phyloP scores from a whole-genome alignment of 2,888 invertebrate species.

The Clistopyga incitator region DNA sequence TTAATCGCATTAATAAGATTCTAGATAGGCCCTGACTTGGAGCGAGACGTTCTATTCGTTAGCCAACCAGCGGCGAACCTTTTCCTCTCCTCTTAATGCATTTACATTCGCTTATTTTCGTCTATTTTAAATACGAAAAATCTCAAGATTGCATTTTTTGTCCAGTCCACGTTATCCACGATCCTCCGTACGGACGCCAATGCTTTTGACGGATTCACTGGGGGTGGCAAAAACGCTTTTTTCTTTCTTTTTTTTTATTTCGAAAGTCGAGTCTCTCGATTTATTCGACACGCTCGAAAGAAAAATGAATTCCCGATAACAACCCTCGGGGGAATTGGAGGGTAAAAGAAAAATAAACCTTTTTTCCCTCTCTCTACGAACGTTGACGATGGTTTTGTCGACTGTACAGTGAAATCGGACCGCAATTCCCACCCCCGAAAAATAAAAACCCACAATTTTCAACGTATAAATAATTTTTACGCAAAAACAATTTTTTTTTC shows the following conservation, averaged over 20 bases:
- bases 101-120: background rate
- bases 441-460: too few species aligned
- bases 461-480: background rate
- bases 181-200: background rate
- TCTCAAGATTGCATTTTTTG: constrained; percentile 21
- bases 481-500: too few species aligned
- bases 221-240: constrained; percentile 4
- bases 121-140: constrained; percentile 7
- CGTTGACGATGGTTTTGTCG: background rate
- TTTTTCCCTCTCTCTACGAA: background rate
- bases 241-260: too few species aligned
- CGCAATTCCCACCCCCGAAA: background rate
- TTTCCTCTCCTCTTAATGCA: constrained; percentile 7
- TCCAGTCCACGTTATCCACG: background rate
- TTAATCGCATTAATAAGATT: constrained; percentile 44
- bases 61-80: constrained; percentile 47
- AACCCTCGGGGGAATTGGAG: constrained; percentile 4
- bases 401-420: background rate
- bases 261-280: background rate
- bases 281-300: constrained; percentile 4
- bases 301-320: constrained; percentile 14
- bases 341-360: background rate
- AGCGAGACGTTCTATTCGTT: constrained; percentile 32
- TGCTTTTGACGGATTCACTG: constrained; percentile 11
- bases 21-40: constrained; percentile 57